Base-by-base conservation (phyloP, 2,888 invertebrate species). In the Drosophila rellima region DNA sequence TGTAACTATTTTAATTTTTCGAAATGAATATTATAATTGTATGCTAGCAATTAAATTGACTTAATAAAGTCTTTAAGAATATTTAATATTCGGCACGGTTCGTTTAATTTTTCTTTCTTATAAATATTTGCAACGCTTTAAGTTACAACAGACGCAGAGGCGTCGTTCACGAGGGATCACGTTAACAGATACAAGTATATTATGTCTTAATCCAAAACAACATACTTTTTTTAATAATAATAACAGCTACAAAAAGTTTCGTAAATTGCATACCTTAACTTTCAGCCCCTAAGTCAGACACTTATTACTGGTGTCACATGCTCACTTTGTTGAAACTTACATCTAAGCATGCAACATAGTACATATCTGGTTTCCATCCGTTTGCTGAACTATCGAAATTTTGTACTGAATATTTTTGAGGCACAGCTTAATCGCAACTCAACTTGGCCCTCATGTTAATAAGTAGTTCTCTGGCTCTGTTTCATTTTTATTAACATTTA, bases 331-430 rank as follows among this genome's bases (percentile, higher is more conserved):
- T 26, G 5, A 26, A 71, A 86, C 83, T 82, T 86, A 65, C 51
- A 68, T 77, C 81, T 67, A 48, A 77, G 62, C 86, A 82, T 71
- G 82, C 86, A 54, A 86, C 54, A 33, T 47, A 44, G 50, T 54
- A 44, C 40, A 54, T 54, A 39, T 70, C 55, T 71, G 54, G 29
- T 44, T 60, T 44, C 59, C 65, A 57, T 64, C 56, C 60, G 57
- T 20, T 33, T 31, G 31, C 52, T 20, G 55, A 71, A 45, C 56
- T 72, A 37, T 47, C 55, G 55, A 67, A 60, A 71, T 66, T 70
- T 47, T 70, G 54, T 26, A n/a, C 13, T 61, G 61, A 61, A 70
- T 56, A 55, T 40, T 63, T 37, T 20, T 39, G 33, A 26, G 1
- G 26, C n/a, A 18, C 37, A 45, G 18, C 55, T 51, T n/a, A n/a